Percentiles rank a stretch among this genome's conserved stretches.
Conservation (phyloP, 1,140 invertebrate genomes). For the Anthonomus grandis region DNA sequence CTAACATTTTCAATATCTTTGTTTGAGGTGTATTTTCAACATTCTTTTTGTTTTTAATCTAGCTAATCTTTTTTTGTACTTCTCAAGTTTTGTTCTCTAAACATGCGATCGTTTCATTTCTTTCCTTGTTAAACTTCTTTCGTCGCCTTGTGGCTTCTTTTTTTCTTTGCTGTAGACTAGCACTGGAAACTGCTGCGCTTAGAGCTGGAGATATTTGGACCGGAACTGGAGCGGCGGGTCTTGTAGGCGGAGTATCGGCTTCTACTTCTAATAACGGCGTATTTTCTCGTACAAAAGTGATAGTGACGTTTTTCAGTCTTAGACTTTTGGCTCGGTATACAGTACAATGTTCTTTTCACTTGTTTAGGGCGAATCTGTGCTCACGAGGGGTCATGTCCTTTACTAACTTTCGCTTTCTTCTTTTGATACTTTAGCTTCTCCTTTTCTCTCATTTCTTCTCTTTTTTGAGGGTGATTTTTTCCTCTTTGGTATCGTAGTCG, state of each 20-base stretch:
- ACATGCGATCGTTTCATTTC: too few species aligned
- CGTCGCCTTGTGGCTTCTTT: slow-evolving; percentile 12
- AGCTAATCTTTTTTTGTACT: background rate
- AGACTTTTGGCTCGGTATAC: background rate
- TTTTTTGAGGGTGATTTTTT: too few species aligned
- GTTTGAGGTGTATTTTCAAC: slow-evolving; percentile 1
- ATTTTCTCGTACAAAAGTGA: too few species aligned
- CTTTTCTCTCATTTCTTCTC: background rate
- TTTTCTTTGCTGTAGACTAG: too few species aligned
- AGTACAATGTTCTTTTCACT: background rate
- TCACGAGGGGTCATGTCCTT: background rate
- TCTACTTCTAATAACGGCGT: slow-evolving; percentile 3
- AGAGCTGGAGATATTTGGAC: too few species aligned
- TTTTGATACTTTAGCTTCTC: too few species aligned
- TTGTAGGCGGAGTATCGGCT: slow-evolving; percentile 3
- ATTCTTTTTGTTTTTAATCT: slow-evolving; percentile 5
- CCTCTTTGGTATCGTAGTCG: too few species aligned
- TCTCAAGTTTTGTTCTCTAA: slow-evolving; percentile 12
- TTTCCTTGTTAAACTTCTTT: too few species aligned
- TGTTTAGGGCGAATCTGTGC: background rate
- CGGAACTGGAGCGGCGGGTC: slow-evolving; percentile 1
- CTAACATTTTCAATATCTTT: too few species aligned
- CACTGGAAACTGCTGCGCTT: too few species aligned
- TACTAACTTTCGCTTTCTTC: background rate
- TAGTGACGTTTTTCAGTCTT: too few species aligned